Base-by-base conservation (phyloP, 2,113 vertebrate species). In the Ophthalmolycus amberensis region DNA sequence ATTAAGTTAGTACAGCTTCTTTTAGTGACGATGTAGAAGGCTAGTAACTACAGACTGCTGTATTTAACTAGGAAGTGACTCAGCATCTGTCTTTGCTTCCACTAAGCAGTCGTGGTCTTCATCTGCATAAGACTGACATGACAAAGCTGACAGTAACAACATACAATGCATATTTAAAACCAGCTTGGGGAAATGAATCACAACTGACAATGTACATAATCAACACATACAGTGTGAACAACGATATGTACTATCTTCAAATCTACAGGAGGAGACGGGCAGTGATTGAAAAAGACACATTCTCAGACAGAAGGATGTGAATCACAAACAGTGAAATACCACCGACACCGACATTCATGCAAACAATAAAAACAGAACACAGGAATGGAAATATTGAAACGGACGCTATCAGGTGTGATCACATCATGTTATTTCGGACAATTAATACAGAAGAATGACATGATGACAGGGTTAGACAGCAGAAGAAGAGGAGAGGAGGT, bases 371-470 rank as follows among this genome's bases (percentile, higher is more conserved):
- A 69, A 68, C 11, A 46, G 6, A 44, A 67, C 16, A 65, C n/a
- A 72, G n/a, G 11, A 14, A 48, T 16, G 37, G 27, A 58, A 71
- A 68, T 40, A 80, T 1, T 75, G 40, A 75, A 77, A 80, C 18
- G 74, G 75, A 77, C n/a, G 3, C 56, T 20, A 37, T 60, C 9
- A 54, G 34, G 11, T 70, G 44, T 64, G 69, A 71, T 42, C 73
- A 56, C n/a, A 42, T 40, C 48, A 63, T 34, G 50, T 60, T 79
- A n/a, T 42, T 69, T 46, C 66, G 54, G 56, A 78, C 27, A 69
- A n/a, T 58, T 40, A 46, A 86, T 81, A 86, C 46, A 78, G 63
- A 50, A 44, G 22, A 63, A 81, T 65, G 75, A 56, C 20, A 48
- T 29, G 22, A 37, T 52, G 37, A 71, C 64, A 80, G 76, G 69